Conservation (phyloP, 2,888 invertebrate genomes). For the Leucozona laternaria region DNA sequence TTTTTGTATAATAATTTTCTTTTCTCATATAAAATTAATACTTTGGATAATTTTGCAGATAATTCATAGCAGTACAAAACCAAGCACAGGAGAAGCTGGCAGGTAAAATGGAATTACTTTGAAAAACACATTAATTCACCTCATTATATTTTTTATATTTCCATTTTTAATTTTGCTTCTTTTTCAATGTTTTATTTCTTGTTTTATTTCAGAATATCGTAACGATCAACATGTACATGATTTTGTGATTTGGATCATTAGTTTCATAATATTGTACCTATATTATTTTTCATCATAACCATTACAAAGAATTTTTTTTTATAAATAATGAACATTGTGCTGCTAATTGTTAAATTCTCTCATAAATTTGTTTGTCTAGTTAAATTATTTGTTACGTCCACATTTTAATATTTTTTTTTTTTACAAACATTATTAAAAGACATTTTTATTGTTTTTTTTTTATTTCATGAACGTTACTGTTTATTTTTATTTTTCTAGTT, state of each 20-base stretch:
- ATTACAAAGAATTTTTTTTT: constrained; percentile 35
- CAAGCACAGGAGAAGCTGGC: constrained; percentile 85
- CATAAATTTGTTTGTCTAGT: constrained; percentile 54
- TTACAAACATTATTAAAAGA: constrained; percentile 57
- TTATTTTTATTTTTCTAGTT: background rate
- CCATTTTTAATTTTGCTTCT: constrained; percentile 41
- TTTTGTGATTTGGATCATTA: constrained; percentile 64
- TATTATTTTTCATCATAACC: constrained; percentile 51
- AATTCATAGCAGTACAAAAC: constrained; percentile 86
- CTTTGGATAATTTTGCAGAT: constrained; percentile 84
- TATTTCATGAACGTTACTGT: background rate
- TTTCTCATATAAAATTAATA: background rate
- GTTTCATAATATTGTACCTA: constrained; percentile 49
- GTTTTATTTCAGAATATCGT: constrained; percentile 79
- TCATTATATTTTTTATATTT: constrained; percentile 35
- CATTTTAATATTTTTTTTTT: constrained; percentile 37
- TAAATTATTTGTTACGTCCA: constrained; percentile 69
- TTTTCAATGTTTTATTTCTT: constrained; percentile 62
- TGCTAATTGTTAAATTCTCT: constrained; percentile 49
- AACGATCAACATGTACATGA: constrained; percentile 68
- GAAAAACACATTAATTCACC: constrained; percentile 21
- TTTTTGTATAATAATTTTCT: background rate
- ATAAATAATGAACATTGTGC: constrained; percentile 49
- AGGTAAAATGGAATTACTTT: constrained; percentile 84
- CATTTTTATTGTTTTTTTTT: constrained; percentile 10